Evolutionary conservation across 2,888 invertebrate species (phyloP), one percentile per base, ranked within the genome.

Genomic region (Pinctada fucata): DNA sequence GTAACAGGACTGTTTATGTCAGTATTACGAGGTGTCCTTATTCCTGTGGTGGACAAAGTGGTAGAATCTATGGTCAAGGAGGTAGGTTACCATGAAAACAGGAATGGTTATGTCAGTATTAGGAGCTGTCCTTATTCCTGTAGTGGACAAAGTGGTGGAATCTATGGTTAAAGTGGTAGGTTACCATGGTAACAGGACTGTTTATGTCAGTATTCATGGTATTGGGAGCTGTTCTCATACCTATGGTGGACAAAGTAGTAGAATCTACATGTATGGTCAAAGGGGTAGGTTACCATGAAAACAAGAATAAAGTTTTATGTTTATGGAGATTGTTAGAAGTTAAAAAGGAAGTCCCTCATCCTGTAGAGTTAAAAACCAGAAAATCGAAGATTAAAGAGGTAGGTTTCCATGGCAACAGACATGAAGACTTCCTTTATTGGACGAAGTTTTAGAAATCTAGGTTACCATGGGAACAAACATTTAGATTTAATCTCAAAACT

Each of bases 81-180:
- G 76, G 88, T 88, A 78, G 78, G 83, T 31, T 31, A 31, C 31
- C 31, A 31, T 31, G 31, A 1, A 1, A 31, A 31, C 80, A 3
- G 87, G 87, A 5, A 79, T 76, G 79, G 47, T 74, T 3, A 73
- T 87, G 8, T 72, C 82, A 10, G 71, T 84, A 6, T 50, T 85
- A 3, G 87, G 87, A 2, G 84, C 79, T 2, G 80, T 83, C n/a
- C 79, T 87, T 80, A 86, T 88, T 13, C 88, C 88, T 2, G 31
- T 87, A 2, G 78, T 86, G 49, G 78, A 86, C 50, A 80, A 73
- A 63, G 49, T 87, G 10, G 79, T 88, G 49, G 82, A 84, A 68
- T 82, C 82, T n/a, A 82, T 82, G 76, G 84, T 88, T 2, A 80
- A 83, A 81, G 67, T 82, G 76, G 88, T 88, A 78, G 78, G 83